These are phyloP conservation scores for Lochmaea capreae DNA, from an alignment of 2,888 invertebrate genomes.

Conservation along the genomic window DNA sequence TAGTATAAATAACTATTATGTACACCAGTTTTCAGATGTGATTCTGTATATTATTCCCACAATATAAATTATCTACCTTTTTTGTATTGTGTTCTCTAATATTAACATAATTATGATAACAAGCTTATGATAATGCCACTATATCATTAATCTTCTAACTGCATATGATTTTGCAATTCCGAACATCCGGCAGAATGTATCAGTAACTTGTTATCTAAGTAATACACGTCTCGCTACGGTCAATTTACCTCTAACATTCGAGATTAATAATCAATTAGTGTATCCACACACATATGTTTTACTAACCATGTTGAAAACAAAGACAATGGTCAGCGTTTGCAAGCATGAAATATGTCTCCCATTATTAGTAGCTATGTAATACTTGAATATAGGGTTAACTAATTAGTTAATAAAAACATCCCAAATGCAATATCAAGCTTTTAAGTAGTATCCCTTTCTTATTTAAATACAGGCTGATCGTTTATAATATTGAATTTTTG, in stretches of 20 bases:
- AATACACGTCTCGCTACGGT: slow-evolving; percentile 10
- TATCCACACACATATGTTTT: slow-evolving; percentile 14
- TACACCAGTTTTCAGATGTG: not conserved
- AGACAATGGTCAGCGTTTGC: not conserved
- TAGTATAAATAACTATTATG: no score
- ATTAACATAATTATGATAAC: not conserved
- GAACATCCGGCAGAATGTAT: slow-evolving; percentile 4
- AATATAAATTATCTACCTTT: not conserved
- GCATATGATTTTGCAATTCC: slow-evolving; percentile 8
- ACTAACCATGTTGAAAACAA: not conserved
- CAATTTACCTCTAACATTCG: slow-evolving; percentile 13
- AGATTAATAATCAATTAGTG: slow-evolving; percentile 19
- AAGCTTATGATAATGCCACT: not conserved
- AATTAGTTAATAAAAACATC: no score
- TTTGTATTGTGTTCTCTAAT: not conserved
- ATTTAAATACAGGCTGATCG: no score
- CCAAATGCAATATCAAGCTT: no score
- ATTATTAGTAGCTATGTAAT: no score
- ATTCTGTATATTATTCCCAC: not conserved
- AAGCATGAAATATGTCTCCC: not conserved
- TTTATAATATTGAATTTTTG: no score
- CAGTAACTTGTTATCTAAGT: slow-evolving; percentile 18
- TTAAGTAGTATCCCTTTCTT: no score
- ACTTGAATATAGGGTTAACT: no score
- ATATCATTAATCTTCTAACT: slow-evolving; percentile 2